These are phyloP conservation scores for Torymus aiolomorphi DNA, from an alignment of 2,888 invertebrate genomes.

Conservation along the genomic window DNA sequence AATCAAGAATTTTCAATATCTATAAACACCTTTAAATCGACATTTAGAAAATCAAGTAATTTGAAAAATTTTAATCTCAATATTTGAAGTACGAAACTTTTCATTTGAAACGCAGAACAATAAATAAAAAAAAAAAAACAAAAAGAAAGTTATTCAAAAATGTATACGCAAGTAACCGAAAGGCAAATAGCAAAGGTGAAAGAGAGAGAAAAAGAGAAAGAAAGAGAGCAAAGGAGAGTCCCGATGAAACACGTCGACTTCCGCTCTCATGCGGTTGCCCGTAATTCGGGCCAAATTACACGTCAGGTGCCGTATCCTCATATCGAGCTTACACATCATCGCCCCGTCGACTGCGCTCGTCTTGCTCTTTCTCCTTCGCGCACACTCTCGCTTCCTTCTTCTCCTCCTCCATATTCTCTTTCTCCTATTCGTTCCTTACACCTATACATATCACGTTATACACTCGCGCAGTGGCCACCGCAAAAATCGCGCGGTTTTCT, in stretches of 20 bases:
- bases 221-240: constrained; percentile 37
- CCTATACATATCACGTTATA: background rate
- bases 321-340: constrained; percentile 60
- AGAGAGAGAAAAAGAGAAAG: constrained; percentile 38
- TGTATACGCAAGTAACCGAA: background rate
- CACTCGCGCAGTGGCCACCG: constrained; percentile 9
- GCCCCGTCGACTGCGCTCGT: constrained; percentile 34
- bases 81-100: too few species aligned
- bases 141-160: constrained; percentile 9
- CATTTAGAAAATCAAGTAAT: too few species aligned
- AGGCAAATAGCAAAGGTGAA: constrained; percentile 20
- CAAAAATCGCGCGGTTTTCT: constrained; percentile 39
- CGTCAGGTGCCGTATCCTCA: constrained; percentile 65
- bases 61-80: too few species aligned
- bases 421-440: background rate
- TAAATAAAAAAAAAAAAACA: background rate
- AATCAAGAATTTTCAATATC: too few species aligned
- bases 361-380: constrained; percentile 10
- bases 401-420: background rate
- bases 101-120: background rate
- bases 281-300: constrained; percentile 67
- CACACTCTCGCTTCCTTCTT: background rate
- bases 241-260: constrained; percentile 63
- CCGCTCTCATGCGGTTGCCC: constrained; percentile 67
- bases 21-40: too few species aligned